Conservation (phyloP, 2,888 invertebrate genomes). For the Lumbricus terrestris region DNA sequence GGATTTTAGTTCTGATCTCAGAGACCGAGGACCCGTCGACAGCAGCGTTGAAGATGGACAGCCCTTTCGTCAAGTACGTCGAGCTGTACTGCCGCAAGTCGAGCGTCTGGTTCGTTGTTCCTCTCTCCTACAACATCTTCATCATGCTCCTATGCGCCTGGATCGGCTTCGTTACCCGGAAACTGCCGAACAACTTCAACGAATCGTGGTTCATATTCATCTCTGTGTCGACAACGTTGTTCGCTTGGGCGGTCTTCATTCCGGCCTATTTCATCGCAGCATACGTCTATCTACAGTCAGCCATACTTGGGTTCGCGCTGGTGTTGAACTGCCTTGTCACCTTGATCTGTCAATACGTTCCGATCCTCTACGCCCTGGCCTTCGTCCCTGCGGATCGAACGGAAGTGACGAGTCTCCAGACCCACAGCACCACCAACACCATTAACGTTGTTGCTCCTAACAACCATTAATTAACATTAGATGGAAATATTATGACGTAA, state of each 20-base stretch:
- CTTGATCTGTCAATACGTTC: slow-evolving; percentile 28
- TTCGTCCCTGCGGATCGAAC: slow-evolving; percentile 25
- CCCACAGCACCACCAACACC: neutral
- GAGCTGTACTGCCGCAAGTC: slow-evolving; percentile 21
- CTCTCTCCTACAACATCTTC: slow-evolving; percentile 38
- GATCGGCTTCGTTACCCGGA: slow-evolving; percentile 33
- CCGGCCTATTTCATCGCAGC: slow-evolving; percentile 33
- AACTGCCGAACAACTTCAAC: slow-evolving; percentile 37
- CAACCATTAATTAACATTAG: neutral
- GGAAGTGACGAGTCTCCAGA: neutral
- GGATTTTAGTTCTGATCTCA: neutral
- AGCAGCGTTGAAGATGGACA: neutral
- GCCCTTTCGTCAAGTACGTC: neutral
- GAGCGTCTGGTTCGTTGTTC: slow-evolving; percentile 41
- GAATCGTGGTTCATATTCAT: slow-evolving; percentile 38
- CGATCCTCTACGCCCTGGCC: slow-evolving; percentile 33
- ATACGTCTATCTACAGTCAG: slow-evolving; percentile 28
- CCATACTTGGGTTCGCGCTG: slow-evolving; percentile 27
- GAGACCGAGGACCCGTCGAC: neutral
- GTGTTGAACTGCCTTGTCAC: slow-evolving; percentile 31
- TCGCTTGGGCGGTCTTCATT: slow-evolving; percentile 34
- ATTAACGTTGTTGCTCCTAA: neutral
- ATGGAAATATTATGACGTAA: neutral
- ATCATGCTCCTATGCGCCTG: slow-evolving; percentile 28
- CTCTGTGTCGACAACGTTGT: slow-evolving; percentile 32